Base-by-base conservation (phyloP, 2,113 vertebrate species). In the Baryphthengus martii region DNA sequence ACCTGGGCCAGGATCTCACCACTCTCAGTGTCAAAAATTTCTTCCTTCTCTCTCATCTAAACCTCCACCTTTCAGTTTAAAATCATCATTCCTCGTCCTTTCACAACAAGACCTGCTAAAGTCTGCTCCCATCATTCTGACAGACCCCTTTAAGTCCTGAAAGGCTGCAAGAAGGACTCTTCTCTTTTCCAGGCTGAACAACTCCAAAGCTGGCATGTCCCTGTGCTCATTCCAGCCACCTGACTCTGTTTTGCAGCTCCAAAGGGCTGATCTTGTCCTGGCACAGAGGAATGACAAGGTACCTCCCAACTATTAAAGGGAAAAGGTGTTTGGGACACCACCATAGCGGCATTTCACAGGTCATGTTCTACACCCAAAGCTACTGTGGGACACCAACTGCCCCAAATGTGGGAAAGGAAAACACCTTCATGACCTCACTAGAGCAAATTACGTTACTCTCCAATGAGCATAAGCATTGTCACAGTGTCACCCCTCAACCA, bases 301-400 rank as follows among this genome's bases (percentile, higher is more conserved):
- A 40, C 76, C 37, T 56, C 47, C 74, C 62, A 77, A 0, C 26
- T 61, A 8, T 0, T 25, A 37, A 40, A 20, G 0, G 7, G 14
- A 39, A 17, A 44, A 61, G 18, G 55, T 4, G 15, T 31, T 5
- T 18, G 35, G 52, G 65, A 85, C 37, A 75, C 15, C 4, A 3
- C 53, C 13, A 4, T 0, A 4, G 39, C 42, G 68, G 21, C 50
- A 44, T 11, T 45, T 63, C 62, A 50, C 0, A 21, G 35, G 59
- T 10, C 58, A 73, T 4, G 0, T 24, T 63, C 75, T 33, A 14
- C 58, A 80, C 15, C 21, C 56, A 39, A 52, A 56, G 37, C 50
- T 1, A 0, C 45, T 1, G 1, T 0, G 10, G 44, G 68, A 68
- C 39, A 33, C 0, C 0, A 2, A 25, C 55, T 28, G 23, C 20